Base-by-base conservation (phyloP, 2,888 invertebrate species). In the Temnothorax unifasciatus region DNA sequence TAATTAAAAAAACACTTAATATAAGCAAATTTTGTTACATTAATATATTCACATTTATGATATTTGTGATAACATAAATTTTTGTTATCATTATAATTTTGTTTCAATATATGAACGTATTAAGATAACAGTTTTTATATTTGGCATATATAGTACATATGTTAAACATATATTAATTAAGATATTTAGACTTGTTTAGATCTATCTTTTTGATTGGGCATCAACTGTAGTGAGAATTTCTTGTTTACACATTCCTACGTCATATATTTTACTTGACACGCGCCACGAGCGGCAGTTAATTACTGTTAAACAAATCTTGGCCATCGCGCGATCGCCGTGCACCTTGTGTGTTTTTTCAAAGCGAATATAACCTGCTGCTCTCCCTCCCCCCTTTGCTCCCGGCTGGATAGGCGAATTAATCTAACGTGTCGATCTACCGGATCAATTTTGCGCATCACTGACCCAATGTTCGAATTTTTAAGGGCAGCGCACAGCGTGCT, bases 391-490 rank as follows among this genome's bases (percentile, higher is more conserved):
- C 47, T n/a, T 47, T 50, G 15, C n/a, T 50, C 66, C 75, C 50
- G 66, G 71, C 66, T 71, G 69, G 69, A 79, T 79, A 81, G 77
- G 54, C 68, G 77, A 77, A 77, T 83, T 76, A 76, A 83, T 83
- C 79, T 75, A 66, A 66, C 59, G 54, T 66, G 68, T 61, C 68
- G 79, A 83, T 83, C 77, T 75, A 76, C 83, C 59, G 57, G 83
- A 64, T 84, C 81, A 84, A 84, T 84, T 81, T 84, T 81, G 84
- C 84, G 84, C 84, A 84, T 84, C 84, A 84, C 84, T 84, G 84
- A 63, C 44, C 61, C 50, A 64, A 81, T 81, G 81, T 84, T 84
- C 81, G 84, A 83, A 69, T 57, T 59, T 79, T 79, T 76, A 38
- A 61, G 47, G 66, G 57, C 82, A 75, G 74, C 41, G 77, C 81